A percentile compares a stretch with the other conserved stretches of the same genome.
phyloP scores from a whole-genome alignment of 1,140 invertebrate species.

The Drosophila nikananu region DNA sequence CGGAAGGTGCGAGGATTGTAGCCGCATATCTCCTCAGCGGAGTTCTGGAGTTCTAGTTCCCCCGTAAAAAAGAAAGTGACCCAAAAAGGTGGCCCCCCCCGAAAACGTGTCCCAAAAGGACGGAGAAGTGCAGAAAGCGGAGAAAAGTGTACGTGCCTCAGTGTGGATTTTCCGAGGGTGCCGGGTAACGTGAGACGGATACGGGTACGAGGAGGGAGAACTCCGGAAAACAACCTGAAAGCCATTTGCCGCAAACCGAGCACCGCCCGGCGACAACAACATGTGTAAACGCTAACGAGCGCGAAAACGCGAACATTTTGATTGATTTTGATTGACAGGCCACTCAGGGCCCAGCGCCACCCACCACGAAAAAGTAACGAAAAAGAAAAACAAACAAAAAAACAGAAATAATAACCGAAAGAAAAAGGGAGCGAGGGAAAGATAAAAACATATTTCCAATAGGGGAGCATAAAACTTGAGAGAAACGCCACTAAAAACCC shows the following conservation, averaged over 20 bases:
- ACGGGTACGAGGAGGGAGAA: slow-evolving; percentile 8
- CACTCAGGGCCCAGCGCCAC: slow-evolving; percentile 64
- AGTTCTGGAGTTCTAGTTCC: background rate
- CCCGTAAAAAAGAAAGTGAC: slow-evolving; percentile 10
- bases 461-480: slow-evolving; percentile 6
- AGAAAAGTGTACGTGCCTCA: slow-evolving; percentile 35
- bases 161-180: slow-evolving; percentile 37
- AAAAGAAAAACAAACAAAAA: slow-evolving; percentile 8
- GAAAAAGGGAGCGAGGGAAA: slow-evolving; percentile 4
- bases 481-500: background rate
- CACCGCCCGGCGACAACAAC: slow-evolving; percentile 47
- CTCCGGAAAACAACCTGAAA: slow-evolving; percentile 49
- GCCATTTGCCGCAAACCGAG: slow-evolving; percentile 58
- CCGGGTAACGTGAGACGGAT: slow-evolving; percentile 43
- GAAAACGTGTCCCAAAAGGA: slow-evolving; percentile 2
- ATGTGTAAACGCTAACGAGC: slow-evolving; percentile 76
- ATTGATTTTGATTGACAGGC: slow-evolving; percentile 82
- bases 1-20: slow-evolving; percentile 12
- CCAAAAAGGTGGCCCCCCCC: slow-evolving; percentile 1
- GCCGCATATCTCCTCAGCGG: slow-evolving; percentile 1
- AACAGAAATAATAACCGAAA: slow-evolving; percentile 20
- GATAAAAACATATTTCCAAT: slow-evolving; percentile 9
- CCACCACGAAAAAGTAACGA: slow-evolving; percentile 29
- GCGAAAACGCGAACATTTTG: slow-evolving; percentile 61
- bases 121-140: slow-evolving; percentile 14